These are phyloP conservation scores for Leptocoma aspasia DNA, from an alignment of 2,113 vertebrate species.

Conservation along the genomic window DNA sequence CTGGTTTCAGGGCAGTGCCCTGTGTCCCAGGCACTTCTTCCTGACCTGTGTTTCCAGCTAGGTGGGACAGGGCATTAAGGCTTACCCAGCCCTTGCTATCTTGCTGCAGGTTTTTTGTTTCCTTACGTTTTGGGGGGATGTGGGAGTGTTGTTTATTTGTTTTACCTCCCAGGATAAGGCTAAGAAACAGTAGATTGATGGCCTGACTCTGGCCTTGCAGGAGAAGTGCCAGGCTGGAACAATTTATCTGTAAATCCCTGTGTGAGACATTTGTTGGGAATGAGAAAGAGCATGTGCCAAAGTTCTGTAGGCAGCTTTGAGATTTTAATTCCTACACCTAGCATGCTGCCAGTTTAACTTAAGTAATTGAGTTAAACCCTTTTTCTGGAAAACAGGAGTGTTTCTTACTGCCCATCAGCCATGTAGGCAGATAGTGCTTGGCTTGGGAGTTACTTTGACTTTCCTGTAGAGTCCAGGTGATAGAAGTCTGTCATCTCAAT, in stretches of 20 bases:
- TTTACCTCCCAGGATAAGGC: not conserved
- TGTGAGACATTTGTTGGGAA: not conserved
- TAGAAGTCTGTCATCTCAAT: not conserved
- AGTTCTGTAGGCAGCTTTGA: not conserved
- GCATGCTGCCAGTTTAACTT: not conserved
- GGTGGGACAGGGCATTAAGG: not conserved
- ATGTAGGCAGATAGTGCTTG: not conserved
- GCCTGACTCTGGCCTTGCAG: not conserved
- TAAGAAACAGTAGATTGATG: not conserved
- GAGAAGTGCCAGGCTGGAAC: not conserved
- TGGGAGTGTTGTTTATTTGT: not conserved
- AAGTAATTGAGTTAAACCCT: not conserved
- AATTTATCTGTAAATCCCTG: not conserved
- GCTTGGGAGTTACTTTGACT: not conserved
- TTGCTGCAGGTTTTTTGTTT: not conserved
- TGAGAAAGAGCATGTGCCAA: not conserved
- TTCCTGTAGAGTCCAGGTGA: not conserved
- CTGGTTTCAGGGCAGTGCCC: not conserved
- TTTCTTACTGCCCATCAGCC: not conserved
- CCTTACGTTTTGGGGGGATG: not conserved
- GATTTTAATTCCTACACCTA: not conserved
- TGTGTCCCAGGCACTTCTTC: not conserved
- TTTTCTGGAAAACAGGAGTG: not conserved
- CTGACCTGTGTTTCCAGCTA: not conserved
- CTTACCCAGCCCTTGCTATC: not conserved